These are phyloP conservation scores for Tetropium fuscum DNA, from an alignment of 2,888 invertebrate genomes.

Conservation along the genomic window DNA sequence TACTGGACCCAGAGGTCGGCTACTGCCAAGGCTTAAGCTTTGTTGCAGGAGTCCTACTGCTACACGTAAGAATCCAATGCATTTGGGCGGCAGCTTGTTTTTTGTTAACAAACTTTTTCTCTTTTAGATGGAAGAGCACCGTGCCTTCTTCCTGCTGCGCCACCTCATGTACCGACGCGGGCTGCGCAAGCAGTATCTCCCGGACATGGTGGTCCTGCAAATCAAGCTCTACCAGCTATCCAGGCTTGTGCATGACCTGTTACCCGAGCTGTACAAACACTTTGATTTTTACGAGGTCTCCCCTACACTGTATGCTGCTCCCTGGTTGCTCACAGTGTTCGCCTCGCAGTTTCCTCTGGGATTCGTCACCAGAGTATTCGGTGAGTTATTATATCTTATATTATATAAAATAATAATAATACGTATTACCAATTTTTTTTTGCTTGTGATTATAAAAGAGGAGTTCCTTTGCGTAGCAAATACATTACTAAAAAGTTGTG, in stretches of 20 bases:
- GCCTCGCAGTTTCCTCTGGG: slow-evolving; percentile 97
- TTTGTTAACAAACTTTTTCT: background rate
- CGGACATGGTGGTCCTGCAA: slow-evolving; percentile 95
- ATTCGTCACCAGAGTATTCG: slow-evolving; percentile 94
- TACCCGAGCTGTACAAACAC: slow-evolving; percentile 88
- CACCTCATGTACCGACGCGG: slow-evolving; percentile 94
- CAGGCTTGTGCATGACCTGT: slow-evolving; percentile 87
- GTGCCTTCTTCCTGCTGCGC: slow-evolving; percentile 87
- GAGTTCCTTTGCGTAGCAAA: too few relatives aligned
- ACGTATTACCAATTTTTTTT: too few relatives aligned
- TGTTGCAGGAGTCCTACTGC: slow-evolving; percentile 90
- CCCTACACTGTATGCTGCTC: slow-evolving; percentile 95
- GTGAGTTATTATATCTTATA: too few relatives aligned
- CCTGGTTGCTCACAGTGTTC: slow-evolving; percentile 96
- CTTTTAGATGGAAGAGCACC: slow-evolving; percentile 90
- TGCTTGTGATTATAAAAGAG: too few relatives aligned
- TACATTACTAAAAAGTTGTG: too few relatives aligned
- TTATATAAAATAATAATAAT: too few relatives aligned
- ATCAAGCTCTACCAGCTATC: slow-evolving; percentile 92
- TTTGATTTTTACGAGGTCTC: slow-evolving; percentile 90
- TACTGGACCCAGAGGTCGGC: slow-evolving; percentile 93
- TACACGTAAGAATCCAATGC: slow-evolving; percentile 82
- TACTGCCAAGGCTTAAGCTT: slow-evolving; percentile 98
- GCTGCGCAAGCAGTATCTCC: slow-evolving; percentile 89
- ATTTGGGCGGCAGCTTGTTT: background rate